Percentiles rank a stretch among this genome's conserved stretches.
These are phyloP conservation scores for Cataglyphis albicans DNA, from an alignment of 2,888 invertebrate species.

Conservation along the genomic window DNA sequence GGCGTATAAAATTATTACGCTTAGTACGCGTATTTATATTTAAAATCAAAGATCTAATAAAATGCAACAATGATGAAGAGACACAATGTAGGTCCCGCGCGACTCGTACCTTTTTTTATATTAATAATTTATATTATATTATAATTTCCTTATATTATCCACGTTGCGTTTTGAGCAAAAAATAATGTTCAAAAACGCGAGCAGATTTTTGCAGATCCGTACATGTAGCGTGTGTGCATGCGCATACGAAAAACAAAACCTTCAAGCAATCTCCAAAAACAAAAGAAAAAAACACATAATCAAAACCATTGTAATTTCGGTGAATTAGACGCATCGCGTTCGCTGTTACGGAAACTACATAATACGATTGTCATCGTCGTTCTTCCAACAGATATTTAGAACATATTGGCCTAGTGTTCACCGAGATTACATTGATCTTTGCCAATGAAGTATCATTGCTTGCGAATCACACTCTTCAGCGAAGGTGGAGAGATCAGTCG, in stretches of 20 bases:
- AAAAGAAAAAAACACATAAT: slow-evolving; percentile 3
- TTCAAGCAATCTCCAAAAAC: not conserved
- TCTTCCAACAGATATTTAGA: not conserved
- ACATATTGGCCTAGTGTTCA: not conserved
- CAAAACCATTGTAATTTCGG: slow-evolving; percentile 16
- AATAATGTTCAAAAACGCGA: not conserved
- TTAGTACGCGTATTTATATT: not conserved
- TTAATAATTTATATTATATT: no score
- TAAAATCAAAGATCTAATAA: not conserved
- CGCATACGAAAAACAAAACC: slow-evolving; percentile 19
- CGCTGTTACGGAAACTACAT: not conserved
- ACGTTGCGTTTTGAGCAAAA: not conserved
- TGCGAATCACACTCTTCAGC: slow-evolving; percentile 20
- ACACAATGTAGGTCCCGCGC: not conserved
- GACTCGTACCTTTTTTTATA: not conserved
- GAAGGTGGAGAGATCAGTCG: slow-evolving; percentile 1
- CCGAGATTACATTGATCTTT: slow-evolving; percentile 7
- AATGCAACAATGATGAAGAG: not conserved
- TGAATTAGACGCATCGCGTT: not conserved
- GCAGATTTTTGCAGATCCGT: not conserved
- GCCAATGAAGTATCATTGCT: slow-evolving; percentile 25
- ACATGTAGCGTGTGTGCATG: not conserved
- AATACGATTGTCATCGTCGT: not conserved
- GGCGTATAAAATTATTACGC: not conserved
- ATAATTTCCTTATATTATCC: no score